Evolutionary conservation across 2,113 vertebrate species (phyloP), one percentile per base, ranked within the genome.

Genomic region (Daubentonia madagascariensis): DNA sequence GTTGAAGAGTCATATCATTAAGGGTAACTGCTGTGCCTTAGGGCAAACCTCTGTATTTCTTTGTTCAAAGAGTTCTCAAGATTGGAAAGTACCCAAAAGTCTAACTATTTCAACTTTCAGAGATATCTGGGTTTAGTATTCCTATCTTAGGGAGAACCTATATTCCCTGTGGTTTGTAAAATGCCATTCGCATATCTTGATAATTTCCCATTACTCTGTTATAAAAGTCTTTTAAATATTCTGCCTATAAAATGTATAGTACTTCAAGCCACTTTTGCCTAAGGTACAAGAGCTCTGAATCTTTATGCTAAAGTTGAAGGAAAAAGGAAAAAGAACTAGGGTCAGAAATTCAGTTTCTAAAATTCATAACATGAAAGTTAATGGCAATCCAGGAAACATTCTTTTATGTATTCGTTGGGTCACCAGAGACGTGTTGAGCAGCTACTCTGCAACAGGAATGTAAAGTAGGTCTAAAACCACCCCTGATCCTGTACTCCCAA

Each of bases 61-160:
- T 91, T 80, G 35, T 91, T 81, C 23, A 95, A 28, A 83, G 54
- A 94, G 76, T 85, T 97, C 59, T 91, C 23, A 63, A 70, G 12
- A 13, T 89, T 86, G 20, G 79, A 93, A 97, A 40, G 32, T 32
- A 88, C 5, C 16, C 54, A 18, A 54, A 85, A 79, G 3, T 92
- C 35, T 17, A 85, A 59, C 11, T 72, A 25, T 57, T 97, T 79
- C 25, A 73, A 83, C 28, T 92, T 94, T 97, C 67, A 81, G 40
- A 52, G n/a, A 17, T 81, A 79, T 45, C n/a, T 93, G 17, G 5
- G 2, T 93, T 75, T 94, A 68, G 18, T 59, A 84, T 84, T 93
- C 59, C 8, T 65, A 3, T 91, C 16, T 79, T 85, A 0, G 0
- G 40, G 52, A 72, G 63, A 81, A 83, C 14, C 7, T 91, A 8